Base-by-base conservation (phyloP, 2,797 vertebrate genomes). In the Artibeus jamaicensis region DNA sequence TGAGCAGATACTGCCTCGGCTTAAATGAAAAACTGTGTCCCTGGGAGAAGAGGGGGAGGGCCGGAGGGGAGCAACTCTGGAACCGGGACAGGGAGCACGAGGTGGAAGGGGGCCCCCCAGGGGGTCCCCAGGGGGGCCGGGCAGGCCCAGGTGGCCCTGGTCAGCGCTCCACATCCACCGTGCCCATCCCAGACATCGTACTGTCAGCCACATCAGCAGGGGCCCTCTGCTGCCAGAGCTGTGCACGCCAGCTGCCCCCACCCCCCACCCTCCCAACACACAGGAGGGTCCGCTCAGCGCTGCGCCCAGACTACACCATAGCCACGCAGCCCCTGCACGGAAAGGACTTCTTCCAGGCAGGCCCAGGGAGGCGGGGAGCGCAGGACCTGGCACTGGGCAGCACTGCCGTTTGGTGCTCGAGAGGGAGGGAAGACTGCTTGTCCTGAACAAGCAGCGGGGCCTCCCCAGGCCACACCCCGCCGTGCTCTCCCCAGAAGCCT, bases 21-120 rank as follows among this genome's bases (percentile, higher is more conserved):
- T 95, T 74, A 86, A 94, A 95, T 97, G 94, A 97, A 95, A 97
- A 95, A 42, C 76, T 3, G 1, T 78, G 34, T 94, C 88, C 87
- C 55, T 32, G 50, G 53, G 82, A 79, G 89, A 81, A 44, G 7
- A 34, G n/a, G 9, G 26, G 89, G 44, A 29, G 53, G 70, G 50
- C 18, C 0, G 15, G 34, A 37, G 19, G 42, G 34, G 68, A 37
- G 34, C 1, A 4, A 2, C 79, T 57, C 24, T 0, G 48, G 55
- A 37, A 77, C 50, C 32, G 22, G 19, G 90, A 65, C 3, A 29
- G 37, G 59, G 62, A 71, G 44, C 44, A 8, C 3, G 5, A 39
- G 3, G 6, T 15, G 67, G 9, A 4, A 15, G 15, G 22, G 32
- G 32, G 2, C 9, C 87, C 87, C 4, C n/a, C n/a, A n/a, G n/a